These are phyloP conservation scores for Actenoides lindsayi DNA, from an alignment of 2,113 vertebrate species.

Conservation along the genomic window DNA sequence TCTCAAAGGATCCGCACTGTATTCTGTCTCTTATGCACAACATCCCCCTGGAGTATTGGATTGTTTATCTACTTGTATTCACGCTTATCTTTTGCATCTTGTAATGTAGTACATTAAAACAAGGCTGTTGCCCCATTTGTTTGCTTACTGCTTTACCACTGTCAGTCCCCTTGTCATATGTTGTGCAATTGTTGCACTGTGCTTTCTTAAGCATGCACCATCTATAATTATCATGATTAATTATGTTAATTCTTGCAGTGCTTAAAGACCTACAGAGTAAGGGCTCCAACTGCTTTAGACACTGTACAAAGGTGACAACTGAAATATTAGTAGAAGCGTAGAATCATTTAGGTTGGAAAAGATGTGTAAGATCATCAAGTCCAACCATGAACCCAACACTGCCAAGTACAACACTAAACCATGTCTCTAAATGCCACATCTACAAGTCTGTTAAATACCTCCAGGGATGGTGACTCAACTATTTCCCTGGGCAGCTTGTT, in stretches of 20 bases:
- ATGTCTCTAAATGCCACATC: neutral
- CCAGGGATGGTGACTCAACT: neutral
- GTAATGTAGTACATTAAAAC: slow-evolving; percentile 63
- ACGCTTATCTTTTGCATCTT: slow-evolving; percentile 67
- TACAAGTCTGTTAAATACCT: neutral
- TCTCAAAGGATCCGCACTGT: slow-evolving; percentile 54
- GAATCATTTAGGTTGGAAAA: neutral
- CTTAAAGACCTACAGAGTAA: neutral
- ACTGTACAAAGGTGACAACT: neutral
- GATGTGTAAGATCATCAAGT: neutral
- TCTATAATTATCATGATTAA: neutral
- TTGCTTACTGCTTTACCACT: slow-evolving; percentile 41
- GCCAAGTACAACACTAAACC: neutral
- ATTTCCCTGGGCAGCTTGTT: neutral
- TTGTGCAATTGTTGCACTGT: neutral
- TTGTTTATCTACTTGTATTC: slow-evolving; percentile 71
- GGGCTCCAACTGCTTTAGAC: neutral
- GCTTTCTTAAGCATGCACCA: neutral
- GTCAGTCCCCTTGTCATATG: neutral
- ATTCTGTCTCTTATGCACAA: slow-evolving; percentile 44
- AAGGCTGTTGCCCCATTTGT: slow-evolving; percentile 54
- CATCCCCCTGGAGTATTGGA: slow-evolving; percentile 67
- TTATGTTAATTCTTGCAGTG: neutral
- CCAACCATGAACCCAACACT: neutral
- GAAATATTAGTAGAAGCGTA: neutral